Percentiles rank a stretch among this genome's conserved stretches.
Evolutionary conservation across 2,888 invertebrate genomes (phyloP).

Genomic region (Deroplatys truncata): DNA sequence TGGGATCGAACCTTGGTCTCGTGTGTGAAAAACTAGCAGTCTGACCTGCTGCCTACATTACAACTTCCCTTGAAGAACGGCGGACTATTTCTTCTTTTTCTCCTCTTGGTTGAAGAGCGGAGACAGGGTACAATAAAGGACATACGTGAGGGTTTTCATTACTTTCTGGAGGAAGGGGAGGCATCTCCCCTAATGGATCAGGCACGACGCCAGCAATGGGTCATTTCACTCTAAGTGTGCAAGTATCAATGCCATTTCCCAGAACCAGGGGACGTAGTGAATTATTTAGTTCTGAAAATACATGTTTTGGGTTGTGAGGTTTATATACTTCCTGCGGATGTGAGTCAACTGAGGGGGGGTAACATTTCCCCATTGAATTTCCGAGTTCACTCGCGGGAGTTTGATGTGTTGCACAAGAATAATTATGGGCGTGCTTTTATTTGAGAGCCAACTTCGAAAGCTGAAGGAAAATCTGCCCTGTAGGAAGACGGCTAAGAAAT

Average conservation of each 20-base stretch:
- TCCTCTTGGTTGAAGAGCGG: not conserved
- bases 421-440: too few species aligned
- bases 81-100: not conserved
- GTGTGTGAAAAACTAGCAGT: too few species aligned
- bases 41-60: too few species aligned
- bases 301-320: not conserved
- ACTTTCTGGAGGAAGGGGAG: not conserved
- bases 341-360: not conserved
- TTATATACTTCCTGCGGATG: not conserved
- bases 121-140: not conserved
- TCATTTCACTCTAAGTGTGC: not conserved
- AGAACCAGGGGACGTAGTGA: not conserved
- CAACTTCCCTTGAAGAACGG: not conserved
- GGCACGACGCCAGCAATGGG: not conserved
- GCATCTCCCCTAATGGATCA: not conserved
- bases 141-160: not conserved
- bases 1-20: too few species aligned
- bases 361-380: not conserved
- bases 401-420: too few species aligned
- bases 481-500: too few species aligned
- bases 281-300: not conserved
- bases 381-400: not conserved
- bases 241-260: not conserved
- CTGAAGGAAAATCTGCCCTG: too few species aligned
- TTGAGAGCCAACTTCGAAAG: too few species aligned